Conservation (phyloP, 2,888 invertebrate species). For the Endotricha flammealis region DNA sequence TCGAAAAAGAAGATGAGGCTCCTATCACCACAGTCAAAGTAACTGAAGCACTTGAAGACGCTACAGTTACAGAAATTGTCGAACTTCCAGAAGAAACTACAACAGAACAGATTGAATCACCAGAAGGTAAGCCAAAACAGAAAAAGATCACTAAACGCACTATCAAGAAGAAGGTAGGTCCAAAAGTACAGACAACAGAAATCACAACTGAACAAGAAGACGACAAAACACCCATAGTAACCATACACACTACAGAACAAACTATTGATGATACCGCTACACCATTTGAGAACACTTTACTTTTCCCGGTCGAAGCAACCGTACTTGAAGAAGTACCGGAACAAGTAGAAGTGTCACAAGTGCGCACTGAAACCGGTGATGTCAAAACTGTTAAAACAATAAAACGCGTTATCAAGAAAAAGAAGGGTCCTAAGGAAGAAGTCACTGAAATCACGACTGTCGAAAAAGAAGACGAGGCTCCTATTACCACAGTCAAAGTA, state of each 20-base stretch:
- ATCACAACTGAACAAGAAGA: conserved; percentile 23
- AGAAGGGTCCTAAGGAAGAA: conserved; percentile 25
- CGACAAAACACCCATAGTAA: conserved; percentile 26
- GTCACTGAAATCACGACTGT: conserved; percentile 22
- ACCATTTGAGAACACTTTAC: conserved; percentile 18
- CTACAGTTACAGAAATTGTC: conserved; percentile 20
- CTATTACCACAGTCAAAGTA: not conserved
- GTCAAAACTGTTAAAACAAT: conserved; percentile 36
- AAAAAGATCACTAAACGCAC: conserved; percentile 32
- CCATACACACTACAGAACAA: conserved; percentile 26
- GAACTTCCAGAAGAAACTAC: conserved; percentile 32
- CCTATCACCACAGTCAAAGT: conserved; percentile 25
- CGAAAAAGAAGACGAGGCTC: conserved; percentile 20
- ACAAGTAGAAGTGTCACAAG: conserved; percentile 24
- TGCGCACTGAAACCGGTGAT: conserved; percentile 25
- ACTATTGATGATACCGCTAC: conserved; percentile 25
- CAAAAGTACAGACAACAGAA: conserved; percentile 29
- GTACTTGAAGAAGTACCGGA: conserved; percentile 25
- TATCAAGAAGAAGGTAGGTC: conserved; percentile 34
- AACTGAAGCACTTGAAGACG: conserved; percentile 29
- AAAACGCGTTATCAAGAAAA: conserved; percentile 25
- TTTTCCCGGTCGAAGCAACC: conserved; percentile 13
- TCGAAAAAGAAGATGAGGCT: conserved; percentile 26
- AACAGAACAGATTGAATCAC: conserved; percentile 41
- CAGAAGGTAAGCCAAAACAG: conserved; percentile 27